Evolutionary conservation across 2,888 invertebrate species (phyloP).

Genomic region (Trichacis sp.): DNA sequence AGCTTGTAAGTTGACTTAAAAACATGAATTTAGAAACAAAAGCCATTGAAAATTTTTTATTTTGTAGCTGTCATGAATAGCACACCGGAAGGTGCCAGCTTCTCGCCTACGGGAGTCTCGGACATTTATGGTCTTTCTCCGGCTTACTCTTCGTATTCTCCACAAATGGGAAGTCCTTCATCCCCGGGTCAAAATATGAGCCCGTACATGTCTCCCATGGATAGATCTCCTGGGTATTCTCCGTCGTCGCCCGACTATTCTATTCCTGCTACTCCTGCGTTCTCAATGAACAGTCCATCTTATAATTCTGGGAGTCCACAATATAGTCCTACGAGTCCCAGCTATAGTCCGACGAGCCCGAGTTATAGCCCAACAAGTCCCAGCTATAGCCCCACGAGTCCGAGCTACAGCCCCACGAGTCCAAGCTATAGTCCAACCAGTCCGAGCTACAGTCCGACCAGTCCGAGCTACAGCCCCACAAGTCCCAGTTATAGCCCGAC

Average conservation of each 20-base stretch:
- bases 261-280: too few relatives aligned
- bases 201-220: constrained; percentile 78
- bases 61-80: constrained; percentile 79
- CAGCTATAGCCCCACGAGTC: constrained; percentile 79
- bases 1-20: too few relatives aligned
- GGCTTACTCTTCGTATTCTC: constrained; percentile 84
- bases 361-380: too few relatives aligned
- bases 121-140: constrained; percentile 95
- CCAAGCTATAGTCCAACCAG: constrained; percentile 72
- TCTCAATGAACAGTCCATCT: too few relatives aligned
- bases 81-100: constrained; percentile 95
- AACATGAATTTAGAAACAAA: too few relatives aligned
- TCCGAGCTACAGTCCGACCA: constrained; percentile 7
- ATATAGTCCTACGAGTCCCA: too few relatives aligned
- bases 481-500: too few relatives aligned
- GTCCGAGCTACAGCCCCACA: too few relatives aligned
- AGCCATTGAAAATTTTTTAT: too few relatives aligned
- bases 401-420: constrained; percentile 69
- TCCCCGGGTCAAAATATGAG: constrained; percentile 89
- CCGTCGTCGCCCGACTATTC: constrained; percentile 76
- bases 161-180: constrained; percentile 82
- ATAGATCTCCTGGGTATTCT: constrained; percentile 74
- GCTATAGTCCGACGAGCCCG: too few relatives aligned
- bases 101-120: constrained; percentile 95
- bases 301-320: too few relatives aligned